Evolutionary conservation across 2,797 vertebrate species (phyloP).

Genomic region (Oryzias sinensis): DNA sequence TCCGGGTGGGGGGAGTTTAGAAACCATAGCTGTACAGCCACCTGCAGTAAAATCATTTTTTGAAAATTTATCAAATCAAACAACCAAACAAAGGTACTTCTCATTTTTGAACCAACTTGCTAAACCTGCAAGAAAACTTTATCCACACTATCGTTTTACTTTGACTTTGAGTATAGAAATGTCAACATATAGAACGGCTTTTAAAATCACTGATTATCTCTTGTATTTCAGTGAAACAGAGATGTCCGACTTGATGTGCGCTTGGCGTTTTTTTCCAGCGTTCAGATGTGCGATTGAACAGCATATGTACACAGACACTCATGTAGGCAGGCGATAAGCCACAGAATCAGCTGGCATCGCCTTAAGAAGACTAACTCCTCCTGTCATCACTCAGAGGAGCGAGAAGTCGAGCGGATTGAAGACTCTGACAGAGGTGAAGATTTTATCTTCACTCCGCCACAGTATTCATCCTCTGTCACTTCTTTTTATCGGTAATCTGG

Average conservation of each 20-base stretch:
- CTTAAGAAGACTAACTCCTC: slow-evolving; percentile 21
- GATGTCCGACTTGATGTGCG: not conserved
- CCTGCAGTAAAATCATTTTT: no score
- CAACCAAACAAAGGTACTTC: no score
- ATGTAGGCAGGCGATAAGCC: slow-evolving; percentile 1
- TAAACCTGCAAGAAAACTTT: not conserved
- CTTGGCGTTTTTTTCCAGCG: not conserved
- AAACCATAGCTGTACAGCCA: no score
- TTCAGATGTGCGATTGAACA: not conserved
- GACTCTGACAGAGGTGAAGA: slow-evolving; percentile 13
- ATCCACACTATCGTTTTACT: not conserved
- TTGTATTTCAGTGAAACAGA: not conserved
- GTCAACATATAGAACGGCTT: not conserved
- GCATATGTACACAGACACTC: not conserved
- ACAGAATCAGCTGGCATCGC: slow-evolving; percentile 24
- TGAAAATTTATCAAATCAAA: no score
- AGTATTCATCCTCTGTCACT: slow-evolving; percentile 29
- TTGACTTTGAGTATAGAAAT: not conserved
- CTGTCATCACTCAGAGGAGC: slow-evolving; percentile 29
- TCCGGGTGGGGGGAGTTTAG: no score
- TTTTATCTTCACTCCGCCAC: slow-evolving; percentile 28
- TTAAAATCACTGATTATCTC: not conserved
- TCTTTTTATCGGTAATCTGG: slow-evolving; percentile 41
- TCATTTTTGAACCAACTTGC: not conserved
- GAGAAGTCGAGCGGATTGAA: slow-evolving; percentile 26